Conservation (phyloP, 1,140 invertebrate species). For the Coenobita brevimanus region DNA sequence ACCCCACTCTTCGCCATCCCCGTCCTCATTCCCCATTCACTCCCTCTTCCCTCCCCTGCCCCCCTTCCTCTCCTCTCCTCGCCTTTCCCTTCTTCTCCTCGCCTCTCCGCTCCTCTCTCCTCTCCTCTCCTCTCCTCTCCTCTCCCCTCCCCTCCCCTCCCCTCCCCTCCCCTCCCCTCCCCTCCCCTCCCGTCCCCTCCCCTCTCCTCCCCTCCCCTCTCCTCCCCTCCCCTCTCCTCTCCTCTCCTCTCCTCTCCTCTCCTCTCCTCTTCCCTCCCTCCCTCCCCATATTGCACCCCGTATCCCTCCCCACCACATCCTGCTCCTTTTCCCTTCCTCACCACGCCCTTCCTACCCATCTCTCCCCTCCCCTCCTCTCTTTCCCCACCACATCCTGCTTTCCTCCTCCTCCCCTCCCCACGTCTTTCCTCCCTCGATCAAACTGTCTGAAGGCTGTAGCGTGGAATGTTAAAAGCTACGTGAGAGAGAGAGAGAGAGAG, state of each 20-base stretch:
- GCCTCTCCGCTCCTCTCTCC: not conserved
- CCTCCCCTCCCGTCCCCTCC: not conserved
- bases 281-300: not conserved
- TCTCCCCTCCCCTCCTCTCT: no score
- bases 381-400: no score
- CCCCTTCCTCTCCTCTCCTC: not conserved
- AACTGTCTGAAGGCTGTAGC: not conserved
- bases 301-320: no score
- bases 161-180: not conserved
- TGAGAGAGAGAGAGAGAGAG: slow-evolving; percentile 9
- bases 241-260: no score
- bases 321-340: no score
- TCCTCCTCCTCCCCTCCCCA: no score
- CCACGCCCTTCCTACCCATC: no score
- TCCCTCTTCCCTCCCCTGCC: not conserved
- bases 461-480: not conserved
- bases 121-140: not conserved
- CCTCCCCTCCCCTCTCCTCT: no score
- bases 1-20: not conserved
- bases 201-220: no score
- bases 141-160: no score
- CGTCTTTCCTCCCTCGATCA: not conserved
- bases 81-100: not conserved
- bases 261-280: no score
- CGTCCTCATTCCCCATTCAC: not conserved